Evolutionary conservation across 1,140 invertebrate species (phyloP).

Genomic region (Drosophila watanabei): DNA sequence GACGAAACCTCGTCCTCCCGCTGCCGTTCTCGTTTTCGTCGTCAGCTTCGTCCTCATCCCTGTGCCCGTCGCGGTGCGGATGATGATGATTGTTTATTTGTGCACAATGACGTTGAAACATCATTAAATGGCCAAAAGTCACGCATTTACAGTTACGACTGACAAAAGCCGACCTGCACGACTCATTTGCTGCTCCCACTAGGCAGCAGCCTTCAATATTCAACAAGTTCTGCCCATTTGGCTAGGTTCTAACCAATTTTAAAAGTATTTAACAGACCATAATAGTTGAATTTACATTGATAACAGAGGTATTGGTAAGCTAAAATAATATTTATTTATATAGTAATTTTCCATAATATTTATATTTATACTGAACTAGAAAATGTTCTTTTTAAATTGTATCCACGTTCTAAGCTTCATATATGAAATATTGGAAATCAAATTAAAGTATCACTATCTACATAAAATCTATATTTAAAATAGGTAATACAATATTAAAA

Average conservation of each 20-base stretch:
- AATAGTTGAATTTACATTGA: background rate
- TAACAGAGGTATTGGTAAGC: background rate
- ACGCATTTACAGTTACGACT: conserved; percentile 77
- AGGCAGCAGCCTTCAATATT: conserved; percentile 3
- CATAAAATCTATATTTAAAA: background rate
- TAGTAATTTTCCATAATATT: background rate
- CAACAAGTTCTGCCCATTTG: conserved; percentile 1
- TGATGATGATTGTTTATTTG: conserved; percentile 80
- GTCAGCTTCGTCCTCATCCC: background rate
- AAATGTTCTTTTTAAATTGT: too few species aligned
- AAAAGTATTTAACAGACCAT: background rate
- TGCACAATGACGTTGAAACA: conserved; percentile 76
- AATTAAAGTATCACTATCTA: background rate
- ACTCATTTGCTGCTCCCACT: conserved; percentile 55
- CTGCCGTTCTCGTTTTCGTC: conserved; percentile 2
- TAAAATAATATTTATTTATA: background rate
- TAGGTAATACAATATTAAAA: background rate
- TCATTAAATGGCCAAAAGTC: conserved; percentile 83
- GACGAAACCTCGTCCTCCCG: conserved; percentile 35
- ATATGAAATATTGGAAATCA: background rate
- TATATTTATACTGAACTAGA: background rate
- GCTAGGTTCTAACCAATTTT: background rate
- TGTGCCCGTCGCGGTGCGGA: conserved; percentile 49
- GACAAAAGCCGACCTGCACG: conserved; percentile 69
- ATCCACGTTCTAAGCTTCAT: too few species aligned